phyloP scores from a whole-genome alignment of 2,113 vertebrate genomes.

The Otis tarda region DNA sequence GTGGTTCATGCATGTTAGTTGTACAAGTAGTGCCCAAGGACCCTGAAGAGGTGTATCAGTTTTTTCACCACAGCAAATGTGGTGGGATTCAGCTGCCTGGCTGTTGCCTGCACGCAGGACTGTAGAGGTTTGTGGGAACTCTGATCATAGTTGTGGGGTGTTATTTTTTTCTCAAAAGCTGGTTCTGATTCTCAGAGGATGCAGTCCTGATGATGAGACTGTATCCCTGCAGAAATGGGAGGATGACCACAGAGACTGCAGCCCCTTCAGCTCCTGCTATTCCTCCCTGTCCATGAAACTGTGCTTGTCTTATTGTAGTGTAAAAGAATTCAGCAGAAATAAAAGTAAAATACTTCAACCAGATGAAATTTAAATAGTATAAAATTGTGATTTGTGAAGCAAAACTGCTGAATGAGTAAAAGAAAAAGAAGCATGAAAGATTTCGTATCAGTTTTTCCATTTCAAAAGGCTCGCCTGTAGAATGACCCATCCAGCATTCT shows the following conservation, averaged over 20 bases:
- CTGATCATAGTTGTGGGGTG: background rate
- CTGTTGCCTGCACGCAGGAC: background rate
- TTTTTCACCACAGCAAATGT: background rate
- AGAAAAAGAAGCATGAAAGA: slow-evolving; percentile 58
- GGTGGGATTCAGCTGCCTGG: background rate
- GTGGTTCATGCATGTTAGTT: background rate
- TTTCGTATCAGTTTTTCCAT: slow-evolving; percentile 12
- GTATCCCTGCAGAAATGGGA: background rate
- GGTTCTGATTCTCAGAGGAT: background rate
- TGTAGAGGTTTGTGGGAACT: background rate
- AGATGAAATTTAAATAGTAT: slow-evolving; percentile 52
- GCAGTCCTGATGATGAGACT: background rate
- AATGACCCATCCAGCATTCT: slow-evolving; percentile 67
- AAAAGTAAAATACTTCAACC: slow-evolving; percentile 54
- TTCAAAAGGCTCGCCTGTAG: slow-evolving; percentile 55
- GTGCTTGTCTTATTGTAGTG: background rate
- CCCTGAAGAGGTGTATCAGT: background rate
- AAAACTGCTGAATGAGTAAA: slow-evolving; percentile 67
- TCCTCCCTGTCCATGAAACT: background rate
- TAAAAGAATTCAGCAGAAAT: slow-evolving; percentile 46
- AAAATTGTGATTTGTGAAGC: slow-evolving; percentile 60
- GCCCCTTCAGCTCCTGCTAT: background rate
- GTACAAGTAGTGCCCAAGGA: background rate
- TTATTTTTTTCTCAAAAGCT: background rate
- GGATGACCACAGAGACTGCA: background rate